Percentiles rank a stretch among this genome's conserved stretches.
phyloP scores from a whole-genome alignment of 2,888 invertebrate genomes.

The Agrypnus murinus region DNA sequence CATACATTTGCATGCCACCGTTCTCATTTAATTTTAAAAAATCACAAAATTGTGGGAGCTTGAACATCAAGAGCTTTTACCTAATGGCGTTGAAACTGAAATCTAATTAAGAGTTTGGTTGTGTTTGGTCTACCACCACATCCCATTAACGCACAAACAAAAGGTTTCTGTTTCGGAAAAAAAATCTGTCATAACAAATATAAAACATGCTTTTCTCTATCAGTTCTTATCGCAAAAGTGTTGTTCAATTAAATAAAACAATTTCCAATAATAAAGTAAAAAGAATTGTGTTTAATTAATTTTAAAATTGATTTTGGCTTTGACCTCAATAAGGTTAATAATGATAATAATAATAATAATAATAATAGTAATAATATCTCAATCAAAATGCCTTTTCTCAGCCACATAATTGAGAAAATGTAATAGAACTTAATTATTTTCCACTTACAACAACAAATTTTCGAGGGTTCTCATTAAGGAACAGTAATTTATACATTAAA shows the following conservation, averaged over 20 bases:
- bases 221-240: too few relatives aligned
- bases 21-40: slow-evolving; percentile 24
- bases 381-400: slow-evolving; percentile 4
- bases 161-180: slow-evolving; percentile 10
- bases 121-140: slow-evolving; percentile 23
- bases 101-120: slow-evolving; percentile 26
- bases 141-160: slow-evolving; percentile 21
- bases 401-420: slow-evolving; percentile 24
- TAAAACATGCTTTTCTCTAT: neutral
- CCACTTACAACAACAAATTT: slow-evolving; percentile 28
- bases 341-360: neutral
- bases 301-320: slow-evolving; percentile 17
- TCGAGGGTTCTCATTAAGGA: slow-evolving; percentile 26
- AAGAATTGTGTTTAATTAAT: slow-evolving; percentile 9
- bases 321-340: neutral
- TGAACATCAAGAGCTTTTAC: slow-evolving; percentile 28
- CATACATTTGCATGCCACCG: slow-evolving; percentile 19
- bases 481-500: slow-evolving; percentile 27
- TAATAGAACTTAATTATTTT: slow-evolving; percentile 28
- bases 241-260: too few relatives aligned
- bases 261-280: too few relatives aligned
- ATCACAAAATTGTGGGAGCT: slow-evolving; percentile 18
- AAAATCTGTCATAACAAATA: neutral
- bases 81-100: slow-evolving; percentile 28
- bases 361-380: neutral